phyloP scores from a whole-genome alignment of 2,113 vertebrate species.

The Pholis gunnellus region DNA sequence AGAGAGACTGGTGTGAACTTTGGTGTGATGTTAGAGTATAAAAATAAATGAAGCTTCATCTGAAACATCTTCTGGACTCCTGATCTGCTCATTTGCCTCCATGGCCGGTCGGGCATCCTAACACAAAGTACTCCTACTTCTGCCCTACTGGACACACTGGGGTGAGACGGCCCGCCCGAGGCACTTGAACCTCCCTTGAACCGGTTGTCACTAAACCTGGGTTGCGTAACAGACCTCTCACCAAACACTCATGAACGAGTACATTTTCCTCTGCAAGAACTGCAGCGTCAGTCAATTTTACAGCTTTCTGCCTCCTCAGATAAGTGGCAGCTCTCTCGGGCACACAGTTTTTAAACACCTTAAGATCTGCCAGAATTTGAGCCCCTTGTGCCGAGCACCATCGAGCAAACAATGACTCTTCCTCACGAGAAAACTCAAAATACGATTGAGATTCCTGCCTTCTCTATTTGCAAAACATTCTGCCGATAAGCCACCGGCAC shows the following conservation, averaged over 20 bases:
- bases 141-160: not conserved
- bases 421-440: not conserved
- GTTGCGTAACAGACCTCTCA: not conserved
- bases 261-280: not conserved
- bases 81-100: no score
- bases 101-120: no score
- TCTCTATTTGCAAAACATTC: not conserved
- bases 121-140: not conserved
- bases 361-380: not conserved
- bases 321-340: not conserved
- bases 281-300: not conserved
- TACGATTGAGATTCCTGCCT: not conserved
- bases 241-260: not conserved
- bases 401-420: not conserved
- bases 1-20: no score
- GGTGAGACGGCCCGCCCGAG: not conserved
- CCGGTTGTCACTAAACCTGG: not conserved
- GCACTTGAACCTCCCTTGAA: not conserved
- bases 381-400: not conserved
- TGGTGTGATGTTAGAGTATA: no score
- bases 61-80: no score
- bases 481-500: not conserved
- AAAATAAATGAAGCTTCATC: no score
- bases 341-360: not conserved
- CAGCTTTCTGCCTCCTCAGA: not conserved